Conservation (phyloP, 2,888 invertebrate genomes). For the Mesodorylaimus sp. region DNA sequence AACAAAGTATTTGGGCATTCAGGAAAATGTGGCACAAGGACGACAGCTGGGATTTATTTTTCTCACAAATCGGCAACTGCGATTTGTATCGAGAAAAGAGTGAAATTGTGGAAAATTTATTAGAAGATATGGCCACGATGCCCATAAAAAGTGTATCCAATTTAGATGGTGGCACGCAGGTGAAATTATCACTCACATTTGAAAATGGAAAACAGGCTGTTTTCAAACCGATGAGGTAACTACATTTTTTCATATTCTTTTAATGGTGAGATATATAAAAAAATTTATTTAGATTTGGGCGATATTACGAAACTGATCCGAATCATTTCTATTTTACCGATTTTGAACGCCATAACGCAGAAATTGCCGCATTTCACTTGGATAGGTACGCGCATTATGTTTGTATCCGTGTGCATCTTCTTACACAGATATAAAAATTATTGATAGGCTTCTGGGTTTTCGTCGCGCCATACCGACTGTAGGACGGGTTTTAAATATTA, state of each 20-base stretch:
- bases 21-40: background rate
- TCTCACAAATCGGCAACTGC: constrained; percentile 65
- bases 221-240: constrained; percentile 94
- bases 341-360: constrained; percentile 90
- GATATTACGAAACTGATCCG: constrained; percentile 85
- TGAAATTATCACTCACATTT: constrained; percentile 84
- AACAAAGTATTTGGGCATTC: too few species aligned
- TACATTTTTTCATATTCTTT: background rate
- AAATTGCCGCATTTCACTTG: constrained; percentile 93
- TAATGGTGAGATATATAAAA: background rate
- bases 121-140: constrained; percentile 58
- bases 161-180: constrained; percentile 68
- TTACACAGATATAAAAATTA: constrained; percentile 11
- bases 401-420: background rate
- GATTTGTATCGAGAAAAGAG: constrained; percentile 64
- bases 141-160: constrained; percentile 55
- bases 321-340: constrained; percentile 99
- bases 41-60: constrained; percentile 57
- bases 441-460: constrained; percentile 65
- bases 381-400: constrained; percentile 53
- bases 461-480: constrained; percentile 83
- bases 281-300: constrained; percentile 52
- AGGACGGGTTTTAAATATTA: constrained; percentile 77
- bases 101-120: constrained; percentile 51
- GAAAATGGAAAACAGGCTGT: constrained; percentile 72